Evolutionary conservation across 2,888 invertebrate genomes (phyloP).

Genomic region (Drosophila recens): DNA sequence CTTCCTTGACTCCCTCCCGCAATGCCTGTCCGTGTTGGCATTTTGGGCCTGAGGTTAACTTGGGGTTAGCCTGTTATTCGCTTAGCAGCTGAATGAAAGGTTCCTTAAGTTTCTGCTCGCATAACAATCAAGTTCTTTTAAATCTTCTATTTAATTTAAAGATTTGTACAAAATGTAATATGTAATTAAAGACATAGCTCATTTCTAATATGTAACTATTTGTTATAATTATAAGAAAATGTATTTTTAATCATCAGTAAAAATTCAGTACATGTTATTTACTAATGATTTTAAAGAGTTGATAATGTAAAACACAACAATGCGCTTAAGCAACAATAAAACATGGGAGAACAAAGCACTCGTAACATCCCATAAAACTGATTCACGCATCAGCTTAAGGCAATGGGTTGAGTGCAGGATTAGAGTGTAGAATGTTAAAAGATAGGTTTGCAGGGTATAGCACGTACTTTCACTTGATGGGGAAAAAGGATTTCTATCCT

Average conservation of each 20-base stretch:
- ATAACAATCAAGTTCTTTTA: slow-evolving; percentile 6
- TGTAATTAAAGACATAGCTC: too few relatives aligned
- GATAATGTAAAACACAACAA: slow-evolving; percentile 36
- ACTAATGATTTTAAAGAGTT: slow-evolving; percentile 44
- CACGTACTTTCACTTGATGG: slow-evolving; percentile 29
- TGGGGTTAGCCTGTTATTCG: slow-evolving; percentile 35
- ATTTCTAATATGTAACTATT: too few relatives aligned
- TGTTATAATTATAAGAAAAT: not conserved
- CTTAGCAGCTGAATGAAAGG: slow-evolving; percentile 25
- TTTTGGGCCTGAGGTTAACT: slow-evolving; percentile 30
- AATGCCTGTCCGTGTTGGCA: slow-evolving; percentile 19
- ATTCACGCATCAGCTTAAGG: not conserved
- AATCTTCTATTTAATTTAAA: not conserved
- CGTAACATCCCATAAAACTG: slow-evolving; percentile 20
- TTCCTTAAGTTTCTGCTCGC: slow-evolving; percentile 36
- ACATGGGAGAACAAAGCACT: slow-evolving; percentile 24
- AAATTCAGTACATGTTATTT: slow-evolving; percentile 18
- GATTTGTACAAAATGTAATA: not conserved
- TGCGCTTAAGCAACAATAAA: slow-evolving; percentile 45
- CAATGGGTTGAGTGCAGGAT: not conserved
- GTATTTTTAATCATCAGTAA: not conserved
- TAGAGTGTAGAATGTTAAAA: too few relatives aligned
- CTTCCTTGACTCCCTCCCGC: not conserved
- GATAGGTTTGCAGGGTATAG: not conserved
- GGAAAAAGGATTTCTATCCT: slow-evolving; percentile 24